Evolutionary conservation across 2,888 invertebrate species (phyloP).

Genomic region (Melanophora roralis): DNA sequence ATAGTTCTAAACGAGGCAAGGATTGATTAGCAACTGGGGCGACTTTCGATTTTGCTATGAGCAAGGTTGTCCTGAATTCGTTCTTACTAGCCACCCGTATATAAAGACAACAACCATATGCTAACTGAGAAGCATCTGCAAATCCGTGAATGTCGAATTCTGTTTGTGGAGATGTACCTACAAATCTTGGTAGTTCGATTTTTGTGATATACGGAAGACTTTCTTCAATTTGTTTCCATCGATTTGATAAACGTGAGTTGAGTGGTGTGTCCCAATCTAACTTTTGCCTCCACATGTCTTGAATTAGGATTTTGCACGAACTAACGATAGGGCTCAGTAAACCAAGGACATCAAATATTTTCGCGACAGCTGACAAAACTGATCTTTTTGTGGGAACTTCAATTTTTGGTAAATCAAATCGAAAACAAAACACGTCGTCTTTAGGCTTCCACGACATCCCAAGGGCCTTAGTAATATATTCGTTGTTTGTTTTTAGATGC

Average conservation of each 20-base stretch:
- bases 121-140: slow-evolving; percentile 42
- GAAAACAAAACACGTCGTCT: background rate
- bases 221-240: slow-evolving; percentile 19
- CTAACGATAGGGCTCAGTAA: too few species aligned
- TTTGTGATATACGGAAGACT: background rate
- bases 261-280: too few species aligned
- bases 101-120: slow-evolving; percentile 48
- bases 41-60: too few species aligned
- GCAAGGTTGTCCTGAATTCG: background rate
- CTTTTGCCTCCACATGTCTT: too few species aligned
- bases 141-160: slow-evolving; percentile 48
- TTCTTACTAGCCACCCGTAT: background rate
- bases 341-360: too few species aligned
- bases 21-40: slow-evolving; percentile 50
- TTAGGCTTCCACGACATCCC: background rate
- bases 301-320: too few species aligned
- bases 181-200: slow-evolving; percentile 29
- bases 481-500: background rate
- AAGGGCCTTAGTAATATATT: background rate
- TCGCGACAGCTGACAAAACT: too few species aligned
- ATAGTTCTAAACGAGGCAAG: slow-evolving; percentile 48
- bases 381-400: too few species aligned
- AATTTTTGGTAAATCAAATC: background rate
- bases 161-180: background rate
- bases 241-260: background rate